Evolutionary conservation across 2,888 invertebrate species (phyloP).

Genomic region (Xestia rhomboidea): DNA sequence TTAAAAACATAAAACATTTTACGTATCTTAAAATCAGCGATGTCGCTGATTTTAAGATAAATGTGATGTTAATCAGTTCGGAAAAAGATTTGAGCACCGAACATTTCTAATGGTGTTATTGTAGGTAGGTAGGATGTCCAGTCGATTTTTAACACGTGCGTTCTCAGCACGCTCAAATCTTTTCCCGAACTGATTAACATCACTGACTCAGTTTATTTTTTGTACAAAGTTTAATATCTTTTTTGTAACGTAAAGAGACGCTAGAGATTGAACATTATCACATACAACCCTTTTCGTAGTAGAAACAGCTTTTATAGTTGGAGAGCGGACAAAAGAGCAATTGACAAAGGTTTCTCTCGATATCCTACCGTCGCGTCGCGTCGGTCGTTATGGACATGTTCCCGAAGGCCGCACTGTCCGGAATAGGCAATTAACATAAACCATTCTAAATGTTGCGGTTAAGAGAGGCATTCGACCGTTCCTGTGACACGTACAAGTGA

Average conservation of each 20-base stretch:
- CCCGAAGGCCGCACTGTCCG: constrained; percentile 16
- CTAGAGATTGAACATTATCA: not conserved
- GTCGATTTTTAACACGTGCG: no score
- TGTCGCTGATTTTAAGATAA: no score
- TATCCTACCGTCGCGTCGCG: constrained; percentile 4
- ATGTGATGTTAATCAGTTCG: no score
- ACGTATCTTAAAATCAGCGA: no score
- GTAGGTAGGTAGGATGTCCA: no score
- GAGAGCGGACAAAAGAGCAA: constrained; percentile 8
- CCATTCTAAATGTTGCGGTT: constrained; percentile 51
- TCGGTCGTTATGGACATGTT: constrained; percentile 20
- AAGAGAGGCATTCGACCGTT: constrained; percentile 10
- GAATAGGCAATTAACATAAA: constrained; percentile 61
- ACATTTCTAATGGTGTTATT: no score
- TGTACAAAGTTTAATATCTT: not conserved
- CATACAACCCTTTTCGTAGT: not conserved
- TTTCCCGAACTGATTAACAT: no score
- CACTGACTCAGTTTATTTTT: no score
- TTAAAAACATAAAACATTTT: no score
- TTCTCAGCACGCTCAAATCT: no score
- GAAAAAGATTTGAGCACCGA: no score
- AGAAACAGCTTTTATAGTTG: not conserved
- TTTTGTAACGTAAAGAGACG: not conserved
- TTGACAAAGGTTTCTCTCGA: constrained; percentile 6
- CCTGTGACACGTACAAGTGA: constrained; percentile 20